phyloP scores from a whole-genome alignment of 2,797 vertebrate species.

The Neostethus bicornis region DNA sequence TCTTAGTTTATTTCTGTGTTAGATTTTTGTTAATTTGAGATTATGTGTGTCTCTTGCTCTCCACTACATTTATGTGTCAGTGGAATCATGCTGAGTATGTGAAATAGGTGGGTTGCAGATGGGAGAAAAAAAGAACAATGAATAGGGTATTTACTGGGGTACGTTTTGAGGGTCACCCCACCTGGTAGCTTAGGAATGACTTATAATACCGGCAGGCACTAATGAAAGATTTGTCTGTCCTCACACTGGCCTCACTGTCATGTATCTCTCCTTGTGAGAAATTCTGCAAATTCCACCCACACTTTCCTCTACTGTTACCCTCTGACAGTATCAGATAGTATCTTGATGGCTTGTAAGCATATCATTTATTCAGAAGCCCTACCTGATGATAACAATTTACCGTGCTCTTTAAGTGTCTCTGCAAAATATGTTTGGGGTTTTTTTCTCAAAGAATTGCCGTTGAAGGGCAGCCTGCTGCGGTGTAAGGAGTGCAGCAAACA shows the following conservation, averaged over 20 bases:
- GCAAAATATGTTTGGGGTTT: slow-evolving; percentile 5
- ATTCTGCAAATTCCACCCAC: slow-evolving; percentile 71
- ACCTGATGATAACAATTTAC: slow-evolving; percentile 28
- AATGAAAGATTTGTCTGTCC: slow-evolving; percentile 77
- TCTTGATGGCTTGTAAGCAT: slow-evolving; percentile 55
- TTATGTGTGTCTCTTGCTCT: slow-evolving; percentile 38
- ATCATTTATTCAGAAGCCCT: slow-evolving; percentile 47
- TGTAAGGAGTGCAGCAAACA: not conserved
- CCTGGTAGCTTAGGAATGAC: slow-evolving; percentile 75
- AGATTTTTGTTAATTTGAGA: slow-evolving; percentile 58
- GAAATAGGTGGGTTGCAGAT: slow-evolving; percentile 40
- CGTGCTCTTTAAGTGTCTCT: slow-evolving; percentile 26
- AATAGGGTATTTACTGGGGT: slow-evolving; percentile 27
- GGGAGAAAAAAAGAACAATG: slow-evolving; percentile 29
- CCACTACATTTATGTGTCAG: slow-evolving; percentile 66
- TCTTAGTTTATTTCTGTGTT: slow-evolving; percentile 61
- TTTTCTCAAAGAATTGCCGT: too few relatives aligned
- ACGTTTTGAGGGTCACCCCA: slow-evolving; percentile 61
- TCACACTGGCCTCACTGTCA: slow-evolving; percentile 68
- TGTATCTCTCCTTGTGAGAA: slow-evolving; percentile 50
- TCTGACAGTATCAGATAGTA: slow-evolving; percentile 55
- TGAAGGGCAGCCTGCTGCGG: too few relatives aligned
- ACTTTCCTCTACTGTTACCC: slow-evolving; percentile 48
- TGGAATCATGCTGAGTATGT: slow-evolving; percentile 55
- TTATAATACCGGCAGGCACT: slow-evolving; percentile 65